phyloP scores from a whole-genome alignment of 2,888 invertebrate species.

The Pristionchus arcanus region DNA sequence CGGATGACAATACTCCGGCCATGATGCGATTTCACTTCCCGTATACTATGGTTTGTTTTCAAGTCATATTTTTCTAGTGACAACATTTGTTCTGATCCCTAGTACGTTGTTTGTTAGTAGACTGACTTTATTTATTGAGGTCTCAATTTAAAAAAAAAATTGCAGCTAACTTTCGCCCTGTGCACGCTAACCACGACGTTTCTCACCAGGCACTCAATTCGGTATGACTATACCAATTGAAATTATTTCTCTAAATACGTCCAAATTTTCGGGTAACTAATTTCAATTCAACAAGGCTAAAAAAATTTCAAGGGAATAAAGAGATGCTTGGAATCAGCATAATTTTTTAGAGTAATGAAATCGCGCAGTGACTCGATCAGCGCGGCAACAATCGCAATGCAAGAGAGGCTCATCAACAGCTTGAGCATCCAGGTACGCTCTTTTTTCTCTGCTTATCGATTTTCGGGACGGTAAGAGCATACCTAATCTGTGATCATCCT shows the following conservation, averaged over 20 bases:
- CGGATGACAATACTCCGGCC: constrained; percentile 11
- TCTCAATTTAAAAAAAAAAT: background rate
- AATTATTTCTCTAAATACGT: background rate
- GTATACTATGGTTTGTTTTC: background rate
- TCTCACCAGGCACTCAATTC: background rate
- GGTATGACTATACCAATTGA: no score
- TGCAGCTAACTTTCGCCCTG: background rate
- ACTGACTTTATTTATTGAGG: no score
- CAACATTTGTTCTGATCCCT: no score
- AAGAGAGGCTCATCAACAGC: background rate
- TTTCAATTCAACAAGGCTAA: no score
- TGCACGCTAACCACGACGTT: background rate
- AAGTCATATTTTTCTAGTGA: no score
- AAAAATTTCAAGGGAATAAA: no score
- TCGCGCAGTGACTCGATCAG: constrained; percentile 16
- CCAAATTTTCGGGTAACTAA: no score
- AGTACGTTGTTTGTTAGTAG: no score
- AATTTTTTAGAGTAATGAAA: background rate
- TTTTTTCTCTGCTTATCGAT: no score
- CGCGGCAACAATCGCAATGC: background rate
- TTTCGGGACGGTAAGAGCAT: no score
- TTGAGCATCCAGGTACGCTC: background rate
- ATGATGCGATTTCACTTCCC: constrained; percentile 29
- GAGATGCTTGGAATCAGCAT: no score
- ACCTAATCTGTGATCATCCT: background rate